phyloP scores from a whole-genome alignment of 2,113 vertebrate species.

The Dipodomys merriami region DNA sequence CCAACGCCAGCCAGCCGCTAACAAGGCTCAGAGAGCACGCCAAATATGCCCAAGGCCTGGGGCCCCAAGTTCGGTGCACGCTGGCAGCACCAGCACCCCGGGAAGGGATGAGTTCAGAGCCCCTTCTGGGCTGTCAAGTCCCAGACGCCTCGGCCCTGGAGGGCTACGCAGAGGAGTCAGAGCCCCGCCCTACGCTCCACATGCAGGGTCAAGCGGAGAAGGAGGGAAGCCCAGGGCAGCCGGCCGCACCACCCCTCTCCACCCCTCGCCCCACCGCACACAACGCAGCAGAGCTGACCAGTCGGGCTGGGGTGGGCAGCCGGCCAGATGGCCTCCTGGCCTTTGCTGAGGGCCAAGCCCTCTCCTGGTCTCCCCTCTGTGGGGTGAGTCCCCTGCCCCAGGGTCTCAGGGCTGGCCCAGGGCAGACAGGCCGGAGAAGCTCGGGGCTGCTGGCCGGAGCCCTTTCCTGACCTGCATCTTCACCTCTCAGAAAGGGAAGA shows the following conservation, averaged over 20 bases:
- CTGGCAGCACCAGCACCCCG: neutral
- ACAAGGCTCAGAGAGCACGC: accelerated
- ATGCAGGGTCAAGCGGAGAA: neutral
- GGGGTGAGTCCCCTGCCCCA: neutral
- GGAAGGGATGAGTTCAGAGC: neutral
- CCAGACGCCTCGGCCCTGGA: no score
- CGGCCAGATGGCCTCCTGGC: no score
- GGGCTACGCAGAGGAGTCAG: no score
- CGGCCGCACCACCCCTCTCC: neutral
- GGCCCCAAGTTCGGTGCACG: neutral
- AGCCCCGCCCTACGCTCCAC: neutral
- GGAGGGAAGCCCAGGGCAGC: neutral
- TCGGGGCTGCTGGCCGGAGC: accelerated
- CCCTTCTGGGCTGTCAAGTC: no score
- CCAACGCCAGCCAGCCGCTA: neutral
- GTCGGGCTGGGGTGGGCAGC: no score
- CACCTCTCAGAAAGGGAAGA: neutral
- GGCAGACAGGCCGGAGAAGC: neutral
- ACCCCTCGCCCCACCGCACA: neutral
- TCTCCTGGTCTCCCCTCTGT: no score
- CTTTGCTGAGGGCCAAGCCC: no score
- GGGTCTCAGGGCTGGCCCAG: accelerated
- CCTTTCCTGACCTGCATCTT: neutral
- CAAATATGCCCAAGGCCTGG: accelerated
- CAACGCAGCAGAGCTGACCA: neutral